phyloP scores from a whole-genome alignment of 2,888 invertebrate species.

The Lasioglossum lativentre region DNA sequence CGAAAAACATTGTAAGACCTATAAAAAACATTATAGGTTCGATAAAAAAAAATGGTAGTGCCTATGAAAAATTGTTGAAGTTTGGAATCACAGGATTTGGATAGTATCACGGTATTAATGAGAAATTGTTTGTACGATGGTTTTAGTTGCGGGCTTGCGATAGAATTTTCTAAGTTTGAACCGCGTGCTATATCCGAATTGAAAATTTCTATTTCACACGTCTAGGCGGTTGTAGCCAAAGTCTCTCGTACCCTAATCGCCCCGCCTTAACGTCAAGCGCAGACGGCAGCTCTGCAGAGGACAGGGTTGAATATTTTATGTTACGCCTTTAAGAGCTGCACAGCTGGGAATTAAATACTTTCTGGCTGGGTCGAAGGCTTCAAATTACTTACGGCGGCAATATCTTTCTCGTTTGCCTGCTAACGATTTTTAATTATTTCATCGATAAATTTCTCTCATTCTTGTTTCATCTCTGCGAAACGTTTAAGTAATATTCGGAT shows the following conservation, averaged over 20 bases:
- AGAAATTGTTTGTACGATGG: not conserved
- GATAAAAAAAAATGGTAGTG: not conserved
- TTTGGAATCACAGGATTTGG: not conserved
- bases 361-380: slow-evolving; percentile 36
- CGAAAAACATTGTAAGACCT: not conserved
- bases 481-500: not conserved
- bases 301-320: slow-evolving; percentile 69
- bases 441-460: not conserved
- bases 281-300: slow-evolving; percentile 59
- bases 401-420: slow-evolving; percentile 5
- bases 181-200: slow-evolving; percentile 29
- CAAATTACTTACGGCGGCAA: slow-evolving; percentile 34
- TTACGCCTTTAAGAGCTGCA: slow-evolving; percentile 58
- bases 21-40: not conserved
- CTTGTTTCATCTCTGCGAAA: not conserved
- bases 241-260: slow-evolving; percentile 59
- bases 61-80: not conserved
- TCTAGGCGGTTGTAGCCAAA: slow-evolving; percentile 47
- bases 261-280: slow-evolving; percentile 67
- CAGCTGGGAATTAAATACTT: slow-evolving; percentile 58
- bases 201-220: slow-evolving; percentile 59
- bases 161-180: not conserved
- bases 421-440: slow-evolving; percentile 9
- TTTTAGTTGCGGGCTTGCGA: not conserved
- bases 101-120: not conserved